Percentiles rank a stretch among this genome's conserved stretches.
These are phyloP conservation scores for Rhabdophis nuchalis DNA, from an alignment of 2,797 vertebrate species.

Conservation along the genomic window DNA sequence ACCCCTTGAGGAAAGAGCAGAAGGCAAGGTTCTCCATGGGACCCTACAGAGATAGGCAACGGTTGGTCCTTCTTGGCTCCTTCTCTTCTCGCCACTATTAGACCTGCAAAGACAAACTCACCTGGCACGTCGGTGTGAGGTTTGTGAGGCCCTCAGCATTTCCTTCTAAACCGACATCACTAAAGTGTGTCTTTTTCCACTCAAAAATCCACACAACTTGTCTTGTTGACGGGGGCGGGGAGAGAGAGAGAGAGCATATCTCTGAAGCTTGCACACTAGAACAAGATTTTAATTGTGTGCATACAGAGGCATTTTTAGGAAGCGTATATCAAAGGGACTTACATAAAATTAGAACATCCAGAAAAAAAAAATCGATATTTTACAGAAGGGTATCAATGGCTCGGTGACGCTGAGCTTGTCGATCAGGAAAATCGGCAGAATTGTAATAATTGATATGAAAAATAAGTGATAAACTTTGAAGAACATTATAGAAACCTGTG, in stretches of 20 bases:
- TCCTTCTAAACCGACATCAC: neutral
- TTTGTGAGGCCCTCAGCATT: neutral
- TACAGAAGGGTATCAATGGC: neutral
- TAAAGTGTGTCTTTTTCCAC: neutral
- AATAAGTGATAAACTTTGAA: too few relatives aligned
- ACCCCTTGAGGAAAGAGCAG: slow-evolving; percentile 31
- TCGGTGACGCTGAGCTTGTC: too few relatives aligned
- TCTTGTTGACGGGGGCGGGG: neutral
- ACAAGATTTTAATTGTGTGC: neutral
- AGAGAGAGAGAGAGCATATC: neutral
- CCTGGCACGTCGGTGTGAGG: neutral
- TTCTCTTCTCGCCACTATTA: neutral
- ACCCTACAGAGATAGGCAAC: neutral
- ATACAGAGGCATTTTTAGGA: neutral
- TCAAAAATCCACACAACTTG: neutral
- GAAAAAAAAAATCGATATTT: neutral
- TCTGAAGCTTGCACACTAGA: neutral
- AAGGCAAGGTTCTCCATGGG: neutral
- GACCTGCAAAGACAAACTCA: neutral
- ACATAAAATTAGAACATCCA: neutral
- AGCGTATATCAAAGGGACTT: neutral
- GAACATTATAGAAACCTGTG: too few relatives aligned
- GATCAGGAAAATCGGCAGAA: too few relatives aligned
- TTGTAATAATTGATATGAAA: too few relatives aligned
- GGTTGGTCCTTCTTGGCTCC: neutral